Base-by-base conservation (phyloP, 2,113 vertebrate genomes). In the Elephas maximus region DNA sequence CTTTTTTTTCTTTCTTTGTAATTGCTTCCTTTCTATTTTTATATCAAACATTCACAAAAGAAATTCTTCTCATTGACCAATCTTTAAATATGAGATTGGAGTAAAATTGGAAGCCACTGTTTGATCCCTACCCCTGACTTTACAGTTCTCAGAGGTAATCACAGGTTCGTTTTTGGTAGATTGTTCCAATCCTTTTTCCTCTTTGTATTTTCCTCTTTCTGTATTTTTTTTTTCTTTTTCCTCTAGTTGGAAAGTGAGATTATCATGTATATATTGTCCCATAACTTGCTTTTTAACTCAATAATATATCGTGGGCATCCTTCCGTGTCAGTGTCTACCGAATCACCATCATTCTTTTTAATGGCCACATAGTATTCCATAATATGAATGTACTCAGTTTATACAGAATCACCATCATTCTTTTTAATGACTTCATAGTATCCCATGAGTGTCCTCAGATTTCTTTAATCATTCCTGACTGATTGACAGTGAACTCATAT, bases 11-110 rank as follows among this genome's bases (percentile, higher is more conserved):
- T 69, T 69, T 51, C 24, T 90, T 91, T 93, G 53, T 63, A 26
- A 18, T 71, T 76, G 7, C 23, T 74, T 4, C 63, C 53, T 91
- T 95, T 37, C 12, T 9, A 26, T 95, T 79, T 65, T 45, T 71
- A 67, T 74, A 69, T 95, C 33, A 77, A 83, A 91, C 91, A 86
- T 62, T 92, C 86, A 82, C 41, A 12, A 48, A 93, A 77, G 17
- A 71, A 71, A 12, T 74, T 78, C 33, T 60, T 85, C 67, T 81
- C 37, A 48, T 21, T 88, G 41, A 62, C 65, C 76, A 24, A 9
- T 45, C 26, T 73, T 30, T 95, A 45, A 73, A 65, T 1, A 83
- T 30, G 62, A 74, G 0, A 77, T 2, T 6, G 8, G 51, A 62
- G 8, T 90, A 48, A 57, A 67, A 74, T 11, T 18, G 23, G 6